Conservation (phyloP, 1,140 invertebrate species). For the Atta cephalotes region DNA sequence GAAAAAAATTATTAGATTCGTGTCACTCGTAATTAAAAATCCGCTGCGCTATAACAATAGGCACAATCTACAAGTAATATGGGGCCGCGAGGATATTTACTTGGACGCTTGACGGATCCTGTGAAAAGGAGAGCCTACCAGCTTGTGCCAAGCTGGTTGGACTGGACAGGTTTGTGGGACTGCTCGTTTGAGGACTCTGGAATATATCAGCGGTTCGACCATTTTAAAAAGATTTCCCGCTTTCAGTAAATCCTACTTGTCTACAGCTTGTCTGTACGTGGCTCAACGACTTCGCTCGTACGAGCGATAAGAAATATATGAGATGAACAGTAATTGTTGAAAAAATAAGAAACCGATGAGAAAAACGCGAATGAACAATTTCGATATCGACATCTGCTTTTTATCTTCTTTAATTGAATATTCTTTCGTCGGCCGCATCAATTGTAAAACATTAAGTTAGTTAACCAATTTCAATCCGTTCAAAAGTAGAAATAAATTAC, state of each 20-base stretch:
- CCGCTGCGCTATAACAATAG: slow-evolving; percentile 36
- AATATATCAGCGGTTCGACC: slow-evolving; percentile 83
- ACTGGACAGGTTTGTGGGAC: slow-evolving; percentile 90
- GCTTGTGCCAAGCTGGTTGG: slow-evolving; percentile 89
- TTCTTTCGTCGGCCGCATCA: slow-evolving; percentile 31
- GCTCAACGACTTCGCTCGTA: slow-evolving; percentile 2
- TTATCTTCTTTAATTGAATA: slow-evolving; percentile 50
- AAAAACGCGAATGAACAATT: slow-evolving; percentile 39
- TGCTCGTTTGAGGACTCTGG: slow-evolving; percentile 90
- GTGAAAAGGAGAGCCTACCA: slow-evolving; percentile 86
- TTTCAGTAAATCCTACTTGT: slow-evolving; percentile 41
- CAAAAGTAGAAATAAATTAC: slow-evolving; percentile 41
- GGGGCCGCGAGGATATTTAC: slow-evolving; percentile 85
- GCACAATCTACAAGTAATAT: slow-evolving; percentile 63
- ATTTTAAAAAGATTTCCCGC: slow-evolving; percentile 71
- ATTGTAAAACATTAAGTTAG: slow-evolving; percentile 42
- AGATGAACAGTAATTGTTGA: background rate
- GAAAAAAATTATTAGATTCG: background rate
- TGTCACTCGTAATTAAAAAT: slow-evolving; percentile 47
- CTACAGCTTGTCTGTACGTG: slow-evolving; percentile 26
- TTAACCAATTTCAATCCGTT: slow-evolving; percentile 20
- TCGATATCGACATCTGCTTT: slow-evolving; percentile 48
- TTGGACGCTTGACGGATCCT: slow-evolving; percentile 86
- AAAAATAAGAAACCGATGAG: background rate
- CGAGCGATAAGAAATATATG: background rate